A percentile compares a stretch with the other conserved stretches of the same genome.
Conservation (phyloP, 2,113 vertebrate genomes). For the Pluvialis apricaria region DNA sequence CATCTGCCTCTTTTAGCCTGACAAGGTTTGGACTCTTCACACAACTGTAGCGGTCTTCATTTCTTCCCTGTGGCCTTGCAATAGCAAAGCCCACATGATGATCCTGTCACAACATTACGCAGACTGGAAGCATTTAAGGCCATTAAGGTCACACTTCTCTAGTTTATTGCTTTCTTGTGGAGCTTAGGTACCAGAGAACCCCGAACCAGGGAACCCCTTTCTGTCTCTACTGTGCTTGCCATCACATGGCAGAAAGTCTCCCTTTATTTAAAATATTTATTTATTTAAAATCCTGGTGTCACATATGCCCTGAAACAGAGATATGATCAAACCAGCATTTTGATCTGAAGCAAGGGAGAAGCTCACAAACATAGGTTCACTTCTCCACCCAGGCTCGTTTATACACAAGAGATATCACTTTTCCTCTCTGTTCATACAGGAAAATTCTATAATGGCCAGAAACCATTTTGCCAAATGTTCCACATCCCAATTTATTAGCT, state of each 20-base stretch:
- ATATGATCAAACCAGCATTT: constrained; percentile 6
- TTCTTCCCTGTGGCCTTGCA: neutral
- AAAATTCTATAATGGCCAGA: neutral
- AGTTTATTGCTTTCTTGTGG: neutral
- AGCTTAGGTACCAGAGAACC: neutral
- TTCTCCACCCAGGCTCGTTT: neutral
- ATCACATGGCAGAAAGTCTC: constrained; percentile 7
- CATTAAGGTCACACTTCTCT: neutral
- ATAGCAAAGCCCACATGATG: neutral
- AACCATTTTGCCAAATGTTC: neutral
- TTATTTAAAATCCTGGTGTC: constrained; percentile 16
- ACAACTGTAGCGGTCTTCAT: neutral
- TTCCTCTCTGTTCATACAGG: neutral
- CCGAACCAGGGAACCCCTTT: constrained; percentile 9
- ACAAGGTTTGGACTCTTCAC: neutral
- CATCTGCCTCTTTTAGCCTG: neutral
- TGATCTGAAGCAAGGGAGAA: neutral
- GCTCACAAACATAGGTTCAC: neutral
- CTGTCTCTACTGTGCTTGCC: neutral
- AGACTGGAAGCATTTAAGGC: neutral
- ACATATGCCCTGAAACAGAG: neutral
- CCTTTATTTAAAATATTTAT: constrained; percentile 35
- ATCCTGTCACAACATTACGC: neutral
- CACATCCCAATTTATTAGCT: neutral
- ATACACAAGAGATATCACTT: neutral